These are phyloP conservation scores for Paraescarpia echinospica DNA, from an alignment of 1,140 invertebrate species.

Conservation along the genomic window DNA sequence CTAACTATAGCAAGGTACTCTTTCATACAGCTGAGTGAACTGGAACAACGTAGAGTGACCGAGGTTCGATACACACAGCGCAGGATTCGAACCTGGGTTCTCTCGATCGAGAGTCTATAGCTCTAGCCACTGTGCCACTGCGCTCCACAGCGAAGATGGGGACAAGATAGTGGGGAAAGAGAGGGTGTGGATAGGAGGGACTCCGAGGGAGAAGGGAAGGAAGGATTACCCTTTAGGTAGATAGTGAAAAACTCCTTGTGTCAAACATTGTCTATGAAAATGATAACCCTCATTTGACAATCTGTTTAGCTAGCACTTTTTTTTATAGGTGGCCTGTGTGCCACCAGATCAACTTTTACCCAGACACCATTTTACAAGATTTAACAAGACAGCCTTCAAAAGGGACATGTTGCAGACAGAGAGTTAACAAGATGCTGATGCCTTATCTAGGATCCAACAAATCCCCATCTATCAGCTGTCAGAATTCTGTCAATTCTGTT, in stretches of 20 bases:
- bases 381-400: not conserved
- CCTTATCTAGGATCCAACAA: not conserved
- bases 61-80: too few species aligned
- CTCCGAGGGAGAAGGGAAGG: too few species aligned
- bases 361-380: not conserved
- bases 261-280: not conserved
- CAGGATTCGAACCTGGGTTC: too few species aligned
- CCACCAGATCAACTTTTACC: not conserved
- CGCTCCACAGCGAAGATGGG: too few species aligned
- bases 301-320: not conserved
- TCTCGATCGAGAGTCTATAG: too few species aligned
- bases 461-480: not conserved
- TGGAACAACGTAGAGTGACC: too few species aligned
- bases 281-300: not conserved
- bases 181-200: too few species aligned
- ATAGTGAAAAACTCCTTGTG: not conserved
- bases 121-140: too few species aligned
- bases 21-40: too few species aligned
- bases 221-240: not conserved
- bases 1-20: too few species aligned
- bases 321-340: not conserved
- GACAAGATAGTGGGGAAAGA: too few species aligned
- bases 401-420: not conserved
- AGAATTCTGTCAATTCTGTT: not conserved
- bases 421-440: not conserved